phyloP scores from a whole-genome alignment of 2,888 invertebrate genomes.

The Aricia artaxerxes region DNA sequence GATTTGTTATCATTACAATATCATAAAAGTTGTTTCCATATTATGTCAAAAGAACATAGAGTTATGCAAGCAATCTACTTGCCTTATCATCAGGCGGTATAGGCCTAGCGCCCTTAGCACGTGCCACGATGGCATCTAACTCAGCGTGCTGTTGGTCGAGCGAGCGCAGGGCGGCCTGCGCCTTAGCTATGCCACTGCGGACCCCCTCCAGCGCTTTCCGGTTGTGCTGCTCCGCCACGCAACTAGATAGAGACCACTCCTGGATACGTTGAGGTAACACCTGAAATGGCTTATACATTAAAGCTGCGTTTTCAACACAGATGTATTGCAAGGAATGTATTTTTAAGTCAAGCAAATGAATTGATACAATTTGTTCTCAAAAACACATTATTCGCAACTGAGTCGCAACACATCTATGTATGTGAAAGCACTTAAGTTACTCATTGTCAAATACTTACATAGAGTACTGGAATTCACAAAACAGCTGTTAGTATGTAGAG shows the following conservation, averaged over 20 bases:
- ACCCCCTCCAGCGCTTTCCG: constrained; percentile 85
- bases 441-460: too few species aligned
- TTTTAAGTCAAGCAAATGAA: neutral
- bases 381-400: too few species aligned
- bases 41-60: too few species aligned
- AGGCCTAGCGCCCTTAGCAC: constrained; percentile 84
- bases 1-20: too few species aligned
- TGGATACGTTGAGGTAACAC: constrained; percentile 94
- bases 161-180: constrained; percentile 88
- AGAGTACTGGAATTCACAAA: too few species aligned
- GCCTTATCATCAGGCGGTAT: constrained; percentile 81
- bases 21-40: too few species aligned
- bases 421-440: too few species aligned
- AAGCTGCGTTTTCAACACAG: neutral
- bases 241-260: constrained; percentile 94
- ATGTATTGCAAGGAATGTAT: too few species aligned
- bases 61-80: neutral
- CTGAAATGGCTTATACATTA: constrained; percentile 52
- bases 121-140: constrained; percentile 89
- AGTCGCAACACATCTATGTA: too few species aligned
- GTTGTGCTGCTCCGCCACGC: constrained; percentile 92
- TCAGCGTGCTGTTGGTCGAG: constrained; percentile 88
- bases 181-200: constrained; percentile 88
- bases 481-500: too few species aligned
- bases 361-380: neutral